Base-by-base conservation (phyloP, 64 coral and sea anemone species). In the Catalaphyllia jardinei region DNA sequence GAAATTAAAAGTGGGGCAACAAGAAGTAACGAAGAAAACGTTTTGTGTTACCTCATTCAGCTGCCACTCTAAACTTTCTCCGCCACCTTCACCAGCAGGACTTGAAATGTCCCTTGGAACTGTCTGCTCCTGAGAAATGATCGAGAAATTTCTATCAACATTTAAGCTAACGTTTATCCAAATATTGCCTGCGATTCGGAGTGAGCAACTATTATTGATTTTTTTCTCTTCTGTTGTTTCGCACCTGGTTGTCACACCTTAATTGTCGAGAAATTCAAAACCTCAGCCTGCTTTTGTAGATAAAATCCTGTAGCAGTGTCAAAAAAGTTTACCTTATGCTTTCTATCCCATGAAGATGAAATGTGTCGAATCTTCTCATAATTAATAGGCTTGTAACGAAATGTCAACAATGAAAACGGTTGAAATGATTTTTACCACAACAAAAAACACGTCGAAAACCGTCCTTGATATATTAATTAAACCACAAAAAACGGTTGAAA, bases 101-200 rank as follows among this genome's bases (percentile, higher is more conserved):
- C 81, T 94, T 69, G 87, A 77, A 20, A 89, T 59, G 86, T 83
- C 86, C 52, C 74, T 89, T 83, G 87, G 55, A 55, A 57, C 59
- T 22, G 86, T 38, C 18, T 29, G 72, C 86, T 61, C 71, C 71
- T 88, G 60, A 35, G 33, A 49, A 57, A 88, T 15, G 74, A 59
- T 52, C 22, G 4, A 87, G 28, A 55, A 60, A 22, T 62, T 5
- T 61, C 19, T 57, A 22, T 12, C 20, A 22, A 6, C 42, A 19
- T 74, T 35, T 35, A 29, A 11, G n/a, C n/a, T n/a, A n/a, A n/a
- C n/a, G n/a, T n/a, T n/a, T n/a, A n/a, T 20, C n/a, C 59, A 31
- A 78, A 42, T 19, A 49, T 20, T n/a, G 51, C 16, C 76, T 55
- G 17, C 20, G 76, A 49, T 55, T 78, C 51, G n/a, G n/a, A n/a